These are phyloP conservation scores for Ophion ventricosus DNA, from an alignment of 2,888 invertebrate species.

Conservation along the genomic window DNA sequence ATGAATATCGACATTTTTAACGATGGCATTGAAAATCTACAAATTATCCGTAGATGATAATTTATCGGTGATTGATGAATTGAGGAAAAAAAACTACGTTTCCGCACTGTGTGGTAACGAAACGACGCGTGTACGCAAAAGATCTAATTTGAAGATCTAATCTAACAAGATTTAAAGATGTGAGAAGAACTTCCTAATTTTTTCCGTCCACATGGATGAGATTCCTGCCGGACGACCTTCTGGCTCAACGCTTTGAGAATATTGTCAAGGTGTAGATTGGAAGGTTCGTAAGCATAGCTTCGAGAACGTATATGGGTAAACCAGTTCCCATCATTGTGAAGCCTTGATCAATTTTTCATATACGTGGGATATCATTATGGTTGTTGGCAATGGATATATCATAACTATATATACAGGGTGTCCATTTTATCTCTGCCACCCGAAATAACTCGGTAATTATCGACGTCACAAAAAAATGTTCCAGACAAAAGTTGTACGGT, in stretches of 20 bases:
- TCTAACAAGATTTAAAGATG: constrained; percentile 16
- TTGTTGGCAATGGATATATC: not conserved
- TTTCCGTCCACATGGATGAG: constrained; percentile 21
- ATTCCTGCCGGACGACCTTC: constrained; percentile 48
- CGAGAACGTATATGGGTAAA: not conserved
- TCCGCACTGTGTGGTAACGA: not conserved
- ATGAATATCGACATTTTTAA: not conserved
- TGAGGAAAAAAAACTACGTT: not conserved
- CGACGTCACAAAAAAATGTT: no score
- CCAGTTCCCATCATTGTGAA: constrained; percentile 12
- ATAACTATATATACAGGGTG: not conserved
- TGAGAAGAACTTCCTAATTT: constrained; percentile 31
- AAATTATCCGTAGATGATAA: not conserved
- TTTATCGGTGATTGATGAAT: not conserved
- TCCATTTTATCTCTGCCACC: no score
- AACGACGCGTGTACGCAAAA: not conserved
- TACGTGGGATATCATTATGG: not conserved
- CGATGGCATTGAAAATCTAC: not conserved
- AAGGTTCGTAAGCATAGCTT: constrained; percentile 24
- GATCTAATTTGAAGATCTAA: not conserved
- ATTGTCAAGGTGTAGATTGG: constrained; percentile 42
- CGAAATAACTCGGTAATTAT: no score
- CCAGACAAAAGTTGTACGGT: no score
- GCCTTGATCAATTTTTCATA: constrained; percentile 22
- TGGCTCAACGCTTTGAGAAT: constrained; percentile 30